Evolutionary conservation across 2,797 vertebrate species (phyloP).

Genomic region (Mergus octosetaceus): DNA sequence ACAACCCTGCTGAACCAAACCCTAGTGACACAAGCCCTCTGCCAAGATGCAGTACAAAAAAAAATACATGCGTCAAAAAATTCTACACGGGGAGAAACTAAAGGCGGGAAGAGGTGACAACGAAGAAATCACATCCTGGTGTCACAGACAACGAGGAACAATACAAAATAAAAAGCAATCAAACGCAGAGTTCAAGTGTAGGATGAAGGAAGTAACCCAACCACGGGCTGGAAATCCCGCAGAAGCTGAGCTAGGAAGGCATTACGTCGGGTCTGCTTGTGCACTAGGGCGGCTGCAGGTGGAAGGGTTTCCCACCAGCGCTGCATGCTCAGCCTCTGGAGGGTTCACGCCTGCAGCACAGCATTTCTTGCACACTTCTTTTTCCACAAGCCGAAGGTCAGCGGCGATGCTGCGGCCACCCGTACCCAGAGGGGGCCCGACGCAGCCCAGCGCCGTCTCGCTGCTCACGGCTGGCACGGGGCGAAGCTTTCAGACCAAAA

Average conservation of each 20-base stretch:
- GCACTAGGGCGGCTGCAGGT: background rate
- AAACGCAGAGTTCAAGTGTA: background rate
- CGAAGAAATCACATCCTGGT: background rate
- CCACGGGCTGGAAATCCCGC: background rate
- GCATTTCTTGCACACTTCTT: background rate
- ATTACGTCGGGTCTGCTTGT: background rate
- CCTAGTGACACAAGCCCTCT: background rate
- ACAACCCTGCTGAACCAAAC: background rate
- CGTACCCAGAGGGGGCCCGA: background rate
- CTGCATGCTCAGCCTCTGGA: background rate
- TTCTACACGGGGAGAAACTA: background rate
- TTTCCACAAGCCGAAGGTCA: background rate
- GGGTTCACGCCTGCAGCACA: background rate
- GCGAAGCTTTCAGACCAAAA: background rate
- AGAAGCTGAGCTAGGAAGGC: background rate
- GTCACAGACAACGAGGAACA: background rate
- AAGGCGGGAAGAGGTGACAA: background rate
- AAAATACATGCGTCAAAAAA: background rate
- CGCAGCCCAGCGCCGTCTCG: background rate
- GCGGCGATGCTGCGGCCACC: background rate
- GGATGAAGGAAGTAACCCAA: background rate
- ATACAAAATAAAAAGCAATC: background rate
- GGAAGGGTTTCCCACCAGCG: background rate
- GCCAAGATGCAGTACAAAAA: background rate
- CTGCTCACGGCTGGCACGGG: background rate